Conservation (phyloP, 2,888 invertebrate species). For the Tricholauxania praeusta region DNA sequence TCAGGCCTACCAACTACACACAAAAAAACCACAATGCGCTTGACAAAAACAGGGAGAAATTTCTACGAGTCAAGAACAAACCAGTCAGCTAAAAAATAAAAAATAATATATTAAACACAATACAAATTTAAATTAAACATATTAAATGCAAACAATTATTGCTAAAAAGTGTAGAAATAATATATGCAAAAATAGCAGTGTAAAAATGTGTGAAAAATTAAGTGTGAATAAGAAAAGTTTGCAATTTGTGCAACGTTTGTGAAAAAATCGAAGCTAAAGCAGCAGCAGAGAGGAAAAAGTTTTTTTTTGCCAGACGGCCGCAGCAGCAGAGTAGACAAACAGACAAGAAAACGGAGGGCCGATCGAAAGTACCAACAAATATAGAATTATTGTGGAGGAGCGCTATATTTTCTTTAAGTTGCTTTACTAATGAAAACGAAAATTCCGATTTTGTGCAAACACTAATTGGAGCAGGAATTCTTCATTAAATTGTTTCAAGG, state of each 20-base stretch:
- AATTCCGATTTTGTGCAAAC: not conserved
- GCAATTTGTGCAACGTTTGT: constrained; percentile 36
- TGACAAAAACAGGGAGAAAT: constrained; percentile 28
- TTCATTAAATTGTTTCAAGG: constrained; percentile 52
- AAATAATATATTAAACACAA: constrained; percentile 16
- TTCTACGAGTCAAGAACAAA: constrained; percentile 38
- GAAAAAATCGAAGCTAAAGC: constrained; percentile 35
- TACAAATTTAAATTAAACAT: not conserved
- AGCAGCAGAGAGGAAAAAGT: constrained; percentile 27
- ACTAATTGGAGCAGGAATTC: constrained; percentile 12
- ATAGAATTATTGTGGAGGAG: not conserved
- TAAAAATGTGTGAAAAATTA: not conserved
- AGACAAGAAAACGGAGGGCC: constrained; percentile 12
- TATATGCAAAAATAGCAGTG: not conserved
- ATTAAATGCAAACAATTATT: constrained; percentile 4
- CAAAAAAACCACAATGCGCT: constrained; percentile 3
- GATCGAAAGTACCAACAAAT: not conserved
- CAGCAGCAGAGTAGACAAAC: not conserved
- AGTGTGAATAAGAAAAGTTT: constrained; percentile 6
- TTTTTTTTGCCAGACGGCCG: constrained; percentile 30
- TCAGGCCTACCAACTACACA: not conserved
- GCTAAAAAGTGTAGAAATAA: not conserved
- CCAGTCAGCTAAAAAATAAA: constrained; percentile 33
- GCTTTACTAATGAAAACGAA: not conserved
- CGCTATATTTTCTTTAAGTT: no score